These are phyloP conservation scores for Bos taurus DNA, from an alignment of 2,113 vertebrate species.

Conservation along the genomic window DNA sequence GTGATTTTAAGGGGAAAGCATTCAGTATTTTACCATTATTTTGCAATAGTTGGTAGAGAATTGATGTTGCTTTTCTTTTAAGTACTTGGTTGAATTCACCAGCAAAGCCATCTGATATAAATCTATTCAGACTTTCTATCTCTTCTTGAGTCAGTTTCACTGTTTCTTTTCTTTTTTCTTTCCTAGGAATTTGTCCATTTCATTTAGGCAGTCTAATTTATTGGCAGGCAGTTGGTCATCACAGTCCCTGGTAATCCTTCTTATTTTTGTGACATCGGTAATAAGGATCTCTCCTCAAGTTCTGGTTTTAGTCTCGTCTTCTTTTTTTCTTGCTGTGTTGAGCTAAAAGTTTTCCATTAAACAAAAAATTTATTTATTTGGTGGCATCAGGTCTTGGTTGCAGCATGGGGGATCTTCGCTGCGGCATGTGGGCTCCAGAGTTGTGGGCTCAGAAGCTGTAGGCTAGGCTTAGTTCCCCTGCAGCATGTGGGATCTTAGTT, in stretches of 20 bases:
- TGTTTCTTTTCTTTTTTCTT: neutral
- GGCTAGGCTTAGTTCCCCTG: neutral
- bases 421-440: neutral
- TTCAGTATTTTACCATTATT: neutral
- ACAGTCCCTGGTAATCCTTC: neutral
- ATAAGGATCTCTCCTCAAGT: neutral
- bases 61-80: neutral
- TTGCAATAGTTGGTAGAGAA: neutral
- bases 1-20: neutral
- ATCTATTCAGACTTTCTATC: neutral
- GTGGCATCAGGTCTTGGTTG: neutral
- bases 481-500: neutral
- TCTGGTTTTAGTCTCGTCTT: neutral
- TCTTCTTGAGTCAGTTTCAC: neutral
- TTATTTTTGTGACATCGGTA: neutral
- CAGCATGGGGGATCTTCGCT: neutral
- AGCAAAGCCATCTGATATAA: neutral
- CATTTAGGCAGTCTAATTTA: neutral
- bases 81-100: neutral
- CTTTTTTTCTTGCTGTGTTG: neutral
- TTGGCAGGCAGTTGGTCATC: neutral
- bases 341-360: neutral
- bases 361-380: neutral
- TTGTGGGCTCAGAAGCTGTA: neutral
- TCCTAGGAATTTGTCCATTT: neutral